Evolutionary conservation across 2,888 invertebrate species (phyloP), one percentile per base, ranked within the genome.

Genomic region (Cryptocheilus praepositus): DNA sequence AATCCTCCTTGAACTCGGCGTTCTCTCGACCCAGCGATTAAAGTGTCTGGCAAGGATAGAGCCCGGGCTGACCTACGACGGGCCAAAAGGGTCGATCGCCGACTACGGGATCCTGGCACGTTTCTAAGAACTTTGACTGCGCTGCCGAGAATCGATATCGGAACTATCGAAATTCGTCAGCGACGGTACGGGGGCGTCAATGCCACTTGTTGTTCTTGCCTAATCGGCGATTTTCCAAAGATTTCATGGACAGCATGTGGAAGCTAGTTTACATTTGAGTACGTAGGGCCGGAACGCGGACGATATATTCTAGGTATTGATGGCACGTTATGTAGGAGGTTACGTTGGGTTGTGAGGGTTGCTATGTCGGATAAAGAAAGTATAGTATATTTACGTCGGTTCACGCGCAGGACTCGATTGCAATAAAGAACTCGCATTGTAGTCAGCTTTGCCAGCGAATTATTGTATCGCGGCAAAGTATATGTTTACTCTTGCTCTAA

Each of bases 121-220:
- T 58, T 67, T 59, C 49, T 19, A 46, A 22, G 18, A 67, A 67
- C 53, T 56, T 63, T 28, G 67, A 60, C 21, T 51, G 49, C 60
- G 62, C 43, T 18, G 55, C 44, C 45, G 52, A 59, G 55, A 67
- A 67, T 70, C 59, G 8, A 46, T 22, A 11, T 46, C 43, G 46
- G 18, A 28, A 63, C 52, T 60, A 53, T 56, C 63, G 67, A 61
- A 46, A 60, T 43, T 54, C 36, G 36, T 36, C 36, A 36, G 36
- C 36, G 36, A 11, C 36, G 11, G 11, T 25, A 25, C 55, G 66
- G 53, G 44, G 53, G 54, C 49, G 60, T 52, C 67, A 55, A 65
- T 54, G 70, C 67, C 70, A 73, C 64, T 71, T 71, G 73, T 73
- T 73, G 71, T 73, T 73, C 49, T 60, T 46, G 61, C 52, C 62